Evolutionary conservation across 2,113 vertebrate species (phyloP).

Genomic region (Coregonus clupeaformis): DNA sequence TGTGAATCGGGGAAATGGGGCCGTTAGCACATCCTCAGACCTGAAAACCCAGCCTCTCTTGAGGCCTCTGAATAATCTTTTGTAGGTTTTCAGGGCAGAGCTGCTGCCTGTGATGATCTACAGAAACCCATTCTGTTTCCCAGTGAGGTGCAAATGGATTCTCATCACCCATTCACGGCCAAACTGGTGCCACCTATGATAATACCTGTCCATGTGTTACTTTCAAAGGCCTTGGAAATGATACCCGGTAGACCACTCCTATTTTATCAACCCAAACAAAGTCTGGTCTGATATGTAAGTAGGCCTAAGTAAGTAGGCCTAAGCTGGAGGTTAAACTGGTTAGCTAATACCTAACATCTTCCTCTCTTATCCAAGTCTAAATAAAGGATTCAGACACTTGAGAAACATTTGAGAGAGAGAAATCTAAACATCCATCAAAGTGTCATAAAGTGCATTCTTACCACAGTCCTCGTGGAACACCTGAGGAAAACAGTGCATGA

Average conservation of each 20-base stretch:
- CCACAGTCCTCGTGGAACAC: slow-evolving; percentile 67
- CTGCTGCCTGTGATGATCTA: slow-evolving; percentile 36
- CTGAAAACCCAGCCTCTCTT: slow-evolving; percentile 14
- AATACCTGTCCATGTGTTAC: slow-evolving; percentile 5
- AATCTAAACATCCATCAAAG: background rate
- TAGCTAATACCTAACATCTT: too few species aligned
- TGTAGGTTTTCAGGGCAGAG: slow-evolving; percentile 20
- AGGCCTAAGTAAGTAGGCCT: too few species aligned
- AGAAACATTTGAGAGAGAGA: background rate
- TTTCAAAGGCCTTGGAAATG: background rate
- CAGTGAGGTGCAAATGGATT: slow-evolving; percentile 41
- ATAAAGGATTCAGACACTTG: too few species aligned
- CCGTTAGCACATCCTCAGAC: slow-evolving; percentile 36
- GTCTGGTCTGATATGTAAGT: background rate
- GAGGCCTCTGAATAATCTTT: slow-evolving; percentile 29
- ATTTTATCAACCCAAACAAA: slow-evolving; percentile 5
- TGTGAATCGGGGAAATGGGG: slow-evolving; percentile 21
- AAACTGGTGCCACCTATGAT: slow-evolving; percentile 9
- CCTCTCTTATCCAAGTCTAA: too few species aligned
- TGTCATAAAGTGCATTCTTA: slow-evolving; percentile 43
- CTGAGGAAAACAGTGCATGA: slow-evolving; percentile 67
- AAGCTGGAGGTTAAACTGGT: background rate
- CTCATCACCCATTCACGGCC: slow-evolving; percentile 22
- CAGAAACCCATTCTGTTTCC: slow-evolving; percentile 31
- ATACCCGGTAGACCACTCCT: background rate